Percentiles rank a stretch among this genome's conserved stretches.
Conservation (phyloP, 1,140 invertebrate genomes). For the Gonioctena quinquepunctata region DNA sequence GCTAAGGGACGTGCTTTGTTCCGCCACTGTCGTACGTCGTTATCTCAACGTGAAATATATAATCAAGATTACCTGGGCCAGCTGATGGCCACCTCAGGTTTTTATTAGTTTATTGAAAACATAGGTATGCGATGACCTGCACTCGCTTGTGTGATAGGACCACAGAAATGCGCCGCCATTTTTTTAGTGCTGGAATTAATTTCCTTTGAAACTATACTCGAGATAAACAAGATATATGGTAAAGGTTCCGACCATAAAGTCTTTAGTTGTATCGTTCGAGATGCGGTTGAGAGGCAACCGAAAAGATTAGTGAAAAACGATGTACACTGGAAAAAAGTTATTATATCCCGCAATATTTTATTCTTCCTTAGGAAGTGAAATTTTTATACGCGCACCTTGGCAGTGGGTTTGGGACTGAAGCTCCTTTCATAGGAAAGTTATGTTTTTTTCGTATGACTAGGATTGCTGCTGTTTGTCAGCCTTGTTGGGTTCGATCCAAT, state of each 20-base stretch:
- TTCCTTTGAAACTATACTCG: not conserved
- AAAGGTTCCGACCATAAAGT: not conserved
- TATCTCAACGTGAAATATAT: conserved; percentile 15
- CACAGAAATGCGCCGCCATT: conserved; percentile 8
- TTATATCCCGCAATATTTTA: no score
- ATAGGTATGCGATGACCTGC: conserved; percentile 17
- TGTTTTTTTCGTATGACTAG: no score
- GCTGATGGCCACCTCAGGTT: conserved; percentile 21
- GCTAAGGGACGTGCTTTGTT: not conserved
- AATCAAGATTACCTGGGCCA: conserved; percentile 15
- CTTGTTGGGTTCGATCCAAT: no score
- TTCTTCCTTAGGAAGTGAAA: no score
- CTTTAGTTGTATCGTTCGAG: not conserved
- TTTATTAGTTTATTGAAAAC: conserved; percentile 22
- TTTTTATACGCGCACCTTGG: no score
- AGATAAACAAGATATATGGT: conserved; percentile 9
- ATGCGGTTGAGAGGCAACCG: not conserved
- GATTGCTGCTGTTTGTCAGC: no score
- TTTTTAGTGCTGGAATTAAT: conserved; percentile 6
- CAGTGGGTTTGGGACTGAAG: no score
- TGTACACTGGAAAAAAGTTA: no score
- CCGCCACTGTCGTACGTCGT: not conserved
- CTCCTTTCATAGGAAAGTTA: no score
- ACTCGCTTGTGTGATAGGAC: conserved; percentile 1
- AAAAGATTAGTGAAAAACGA: no score